Percentiles rank a stretch among this genome's conserved stretches.
Evolutionary conservation across 64 coral and sea anemone species (phyloP).

Genomic region (Acropora tenuis): DNA sequence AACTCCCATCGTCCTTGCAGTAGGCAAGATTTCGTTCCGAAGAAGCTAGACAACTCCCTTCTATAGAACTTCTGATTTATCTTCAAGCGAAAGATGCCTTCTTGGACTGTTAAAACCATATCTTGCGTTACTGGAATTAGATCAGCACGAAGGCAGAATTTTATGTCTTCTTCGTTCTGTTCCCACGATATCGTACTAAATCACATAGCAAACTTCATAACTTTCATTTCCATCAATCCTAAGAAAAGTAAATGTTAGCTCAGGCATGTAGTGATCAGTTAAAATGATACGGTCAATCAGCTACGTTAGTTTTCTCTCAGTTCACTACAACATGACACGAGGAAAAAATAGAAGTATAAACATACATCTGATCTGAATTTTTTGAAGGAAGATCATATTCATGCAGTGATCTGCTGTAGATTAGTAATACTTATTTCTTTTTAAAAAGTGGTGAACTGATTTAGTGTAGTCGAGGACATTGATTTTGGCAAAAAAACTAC

Average conservation of each 20-base stretch:
- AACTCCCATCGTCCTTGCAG: not conserved
- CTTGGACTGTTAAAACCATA: no score
- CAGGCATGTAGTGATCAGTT: not conserved
- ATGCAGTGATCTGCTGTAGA: not conserved
- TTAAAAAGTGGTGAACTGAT: not conserved
- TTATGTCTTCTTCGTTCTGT: no score
- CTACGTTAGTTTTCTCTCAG: not conserved
- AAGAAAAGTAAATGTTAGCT: not conserved
- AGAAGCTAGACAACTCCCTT: no score
- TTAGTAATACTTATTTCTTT: not conserved
- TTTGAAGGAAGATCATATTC: not conserved
- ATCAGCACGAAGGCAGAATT: no score
- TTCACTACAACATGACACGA: not conserved
- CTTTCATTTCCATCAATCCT: not conserved
- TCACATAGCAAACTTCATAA: not conserved
- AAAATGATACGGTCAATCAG: not conserved
- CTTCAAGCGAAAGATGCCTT: no score
- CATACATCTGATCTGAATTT: not conserved
- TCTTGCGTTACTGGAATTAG: no score
- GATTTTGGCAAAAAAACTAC: not conserved
- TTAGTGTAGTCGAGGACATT: not conserved
- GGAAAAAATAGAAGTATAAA: not conserved
- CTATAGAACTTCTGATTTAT: no score
- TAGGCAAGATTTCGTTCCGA: no score
- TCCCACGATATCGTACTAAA: not conserved